These are phyloP conservation scores for Leptosomus discolor DNA, from an alignment of 2,113 vertebrate species.

Conservation along the genomic window DNA sequence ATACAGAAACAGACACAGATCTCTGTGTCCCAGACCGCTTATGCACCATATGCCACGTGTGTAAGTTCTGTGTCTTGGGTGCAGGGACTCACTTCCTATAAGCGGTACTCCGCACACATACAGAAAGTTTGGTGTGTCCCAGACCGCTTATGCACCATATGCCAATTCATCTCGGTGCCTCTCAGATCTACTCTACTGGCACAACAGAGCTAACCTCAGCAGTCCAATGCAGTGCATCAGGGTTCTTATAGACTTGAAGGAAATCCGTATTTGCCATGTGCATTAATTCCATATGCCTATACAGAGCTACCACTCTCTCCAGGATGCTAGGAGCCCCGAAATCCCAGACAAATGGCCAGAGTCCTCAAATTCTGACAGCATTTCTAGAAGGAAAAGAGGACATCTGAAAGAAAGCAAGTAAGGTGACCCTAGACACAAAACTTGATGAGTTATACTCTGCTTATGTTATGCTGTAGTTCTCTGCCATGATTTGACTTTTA, in stretches of 20 bases:
- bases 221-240: not conserved
- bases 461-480: not conserved
- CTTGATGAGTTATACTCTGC: accelerated
- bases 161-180: not conserved
- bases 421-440: not conserved
- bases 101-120: not conserved
- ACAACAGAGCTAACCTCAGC: not conserved
- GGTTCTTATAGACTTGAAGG: not conserved
- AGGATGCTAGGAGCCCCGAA: not conserved
- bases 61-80: not conserved
- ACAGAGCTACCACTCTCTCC: not conserved
- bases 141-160: not conserved
- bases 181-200: not conserved
- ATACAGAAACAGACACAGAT: not conserved
- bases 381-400: not conserved
- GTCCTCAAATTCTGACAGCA: not conserved
- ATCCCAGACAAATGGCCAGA: not conserved
- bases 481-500: not conserved
- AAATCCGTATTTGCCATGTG: not conserved
- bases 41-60: not conserved
- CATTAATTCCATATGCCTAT: not conserved
- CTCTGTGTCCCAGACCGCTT: not conserved
- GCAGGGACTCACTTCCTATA: not conserved
- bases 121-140: not conserved
- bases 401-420: not conserved